Conservation (phyloP, 2,888 invertebrate genomes). For the Leptopilina myrica region DNA sequence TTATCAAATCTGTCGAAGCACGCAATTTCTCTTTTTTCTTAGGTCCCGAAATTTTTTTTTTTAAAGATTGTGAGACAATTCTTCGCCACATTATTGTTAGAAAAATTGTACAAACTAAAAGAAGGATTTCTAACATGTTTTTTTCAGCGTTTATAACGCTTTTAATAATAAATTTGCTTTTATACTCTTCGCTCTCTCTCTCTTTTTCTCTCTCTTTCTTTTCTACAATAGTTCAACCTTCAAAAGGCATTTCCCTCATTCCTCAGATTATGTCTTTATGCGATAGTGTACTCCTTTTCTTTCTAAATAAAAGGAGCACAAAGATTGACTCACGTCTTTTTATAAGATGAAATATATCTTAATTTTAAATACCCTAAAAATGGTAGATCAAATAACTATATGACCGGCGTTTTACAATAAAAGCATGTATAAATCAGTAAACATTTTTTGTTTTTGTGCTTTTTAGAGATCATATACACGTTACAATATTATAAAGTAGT, state of each 20-base stretch:
- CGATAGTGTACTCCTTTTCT: slow-evolving; percentile 44
- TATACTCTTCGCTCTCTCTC: not conserved
- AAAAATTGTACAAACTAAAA: not conserved
- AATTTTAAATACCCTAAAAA: slow-evolving; percentile 57
- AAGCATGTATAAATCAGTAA: slow-evolving; percentile 74
- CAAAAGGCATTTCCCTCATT: slow-evolving; percentile 54
- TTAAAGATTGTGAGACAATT: slow-evolving; percentile 24
- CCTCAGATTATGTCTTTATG: slow-evolving; percentile 56
- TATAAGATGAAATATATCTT: slow-evolving; percentile 49
- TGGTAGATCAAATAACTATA: slow-evolving; percentile 65
- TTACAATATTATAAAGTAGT: slow-evolving; percentile 75
- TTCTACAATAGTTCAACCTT: slow-evolving; percentile 1
- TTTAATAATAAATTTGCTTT: slow-evolving; percentile 6
- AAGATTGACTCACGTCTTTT: slow-evolving; percentile 52
- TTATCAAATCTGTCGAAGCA: slow-evolving; percentile 20
- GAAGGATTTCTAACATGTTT: not conserved
- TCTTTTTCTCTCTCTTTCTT: not conserved
- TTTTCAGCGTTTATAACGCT: not conserved
- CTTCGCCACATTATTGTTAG: not conserved
- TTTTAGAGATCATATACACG: slow-evolving; percentile 75
- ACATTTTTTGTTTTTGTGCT: slow-evolving; percentile 73
- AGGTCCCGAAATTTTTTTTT: slow-evolving; percentile 23
- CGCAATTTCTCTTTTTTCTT: slow-evolving; percentile 30
- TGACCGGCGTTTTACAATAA: slow-evolving; percentile 66
- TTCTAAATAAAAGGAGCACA: slow-evolving; percentile 42